Conservation (phyloP, 2,113 vertebrate genomes). For the Heliornis fulica region DNA sequence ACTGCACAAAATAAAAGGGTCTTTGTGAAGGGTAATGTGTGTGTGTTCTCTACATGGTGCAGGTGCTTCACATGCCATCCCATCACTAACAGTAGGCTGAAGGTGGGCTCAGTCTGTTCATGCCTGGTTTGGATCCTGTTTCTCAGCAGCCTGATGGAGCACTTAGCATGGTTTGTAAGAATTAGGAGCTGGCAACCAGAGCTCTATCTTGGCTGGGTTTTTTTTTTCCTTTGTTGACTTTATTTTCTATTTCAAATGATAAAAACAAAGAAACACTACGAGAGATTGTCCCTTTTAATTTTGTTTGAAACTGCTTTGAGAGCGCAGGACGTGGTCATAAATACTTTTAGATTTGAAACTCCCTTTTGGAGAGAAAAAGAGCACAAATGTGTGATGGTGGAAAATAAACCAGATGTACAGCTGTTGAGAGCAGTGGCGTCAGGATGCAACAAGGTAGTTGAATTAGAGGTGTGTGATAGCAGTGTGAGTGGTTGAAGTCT, state of each 20-base stretch:
- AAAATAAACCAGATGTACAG: background rate
- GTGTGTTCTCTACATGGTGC: fast-evolving
- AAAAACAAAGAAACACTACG: background rate
- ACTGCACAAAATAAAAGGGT: background rate
- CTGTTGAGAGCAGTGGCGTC: background rate
- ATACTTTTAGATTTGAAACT: background rate
- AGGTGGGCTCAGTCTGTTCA: fast-evolving
- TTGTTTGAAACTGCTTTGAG: background rate
- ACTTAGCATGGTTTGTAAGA: background rate
- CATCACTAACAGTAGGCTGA: background rate
- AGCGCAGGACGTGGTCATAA: background rate
- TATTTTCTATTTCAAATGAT: background rate
- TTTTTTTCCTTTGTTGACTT: background rate
- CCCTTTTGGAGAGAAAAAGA: background rate
- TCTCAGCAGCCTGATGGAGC: background rate
- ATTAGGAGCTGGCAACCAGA: background rate
- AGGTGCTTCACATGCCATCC: fast-evolving
- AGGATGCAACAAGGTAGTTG: background rate
- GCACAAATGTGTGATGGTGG: background rate
- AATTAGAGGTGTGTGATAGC: background rate
- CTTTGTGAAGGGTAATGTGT: background rate
- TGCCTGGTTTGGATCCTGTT: background rate
- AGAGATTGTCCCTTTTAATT: background rate
- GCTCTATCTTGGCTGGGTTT: fast-evolving
- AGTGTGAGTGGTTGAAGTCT: background rate